Conservation (phyloP, 2,113 vertebrate species). For the Toxotes chatareus region DNA sequence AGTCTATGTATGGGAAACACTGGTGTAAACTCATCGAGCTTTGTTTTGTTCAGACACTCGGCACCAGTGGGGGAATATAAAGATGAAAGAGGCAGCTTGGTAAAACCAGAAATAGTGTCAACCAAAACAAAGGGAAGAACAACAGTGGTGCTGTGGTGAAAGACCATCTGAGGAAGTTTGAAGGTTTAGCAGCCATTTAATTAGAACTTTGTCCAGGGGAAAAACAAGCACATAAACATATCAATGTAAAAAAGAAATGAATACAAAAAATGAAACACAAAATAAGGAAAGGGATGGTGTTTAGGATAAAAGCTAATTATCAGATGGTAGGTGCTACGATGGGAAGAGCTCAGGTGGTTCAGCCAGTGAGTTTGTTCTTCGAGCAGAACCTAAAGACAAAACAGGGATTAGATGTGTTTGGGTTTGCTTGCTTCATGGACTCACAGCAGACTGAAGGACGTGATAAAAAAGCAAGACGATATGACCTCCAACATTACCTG, state of each 20-base stretch:
- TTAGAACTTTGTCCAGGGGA: background rate
- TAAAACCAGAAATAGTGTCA: constrained; percentile 35
- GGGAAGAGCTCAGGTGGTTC: background rate
- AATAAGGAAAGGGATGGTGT: background rate
- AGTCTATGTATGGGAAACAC: no score
- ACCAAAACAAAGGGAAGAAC: constrained; percentile 3
- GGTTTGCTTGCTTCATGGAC: background rate
- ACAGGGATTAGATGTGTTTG: constrained; percentile 5
- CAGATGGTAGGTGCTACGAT: background rate
- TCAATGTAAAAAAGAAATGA: background rate
- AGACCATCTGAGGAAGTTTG: constrained; percentile 7
- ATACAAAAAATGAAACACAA: background rate
- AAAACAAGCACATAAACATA: background rate
- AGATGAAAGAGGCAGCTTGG: constrained; percentile 9
- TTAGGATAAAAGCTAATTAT: background rate
- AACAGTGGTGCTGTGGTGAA: background rate
- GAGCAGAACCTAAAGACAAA: constrained; percentile 19
- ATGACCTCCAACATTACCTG: background rate
- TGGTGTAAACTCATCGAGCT: no score
- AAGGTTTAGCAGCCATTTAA: background rate
- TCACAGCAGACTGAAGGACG: background rate
- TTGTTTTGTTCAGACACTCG: background rate
- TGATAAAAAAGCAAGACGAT: background rate
- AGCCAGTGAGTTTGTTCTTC: background rate
- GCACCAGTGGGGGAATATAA: background rate